Base-by-base conservation (phyloP, 2,113 vertebrate genomes). In the Mirza zaza region DNA sequence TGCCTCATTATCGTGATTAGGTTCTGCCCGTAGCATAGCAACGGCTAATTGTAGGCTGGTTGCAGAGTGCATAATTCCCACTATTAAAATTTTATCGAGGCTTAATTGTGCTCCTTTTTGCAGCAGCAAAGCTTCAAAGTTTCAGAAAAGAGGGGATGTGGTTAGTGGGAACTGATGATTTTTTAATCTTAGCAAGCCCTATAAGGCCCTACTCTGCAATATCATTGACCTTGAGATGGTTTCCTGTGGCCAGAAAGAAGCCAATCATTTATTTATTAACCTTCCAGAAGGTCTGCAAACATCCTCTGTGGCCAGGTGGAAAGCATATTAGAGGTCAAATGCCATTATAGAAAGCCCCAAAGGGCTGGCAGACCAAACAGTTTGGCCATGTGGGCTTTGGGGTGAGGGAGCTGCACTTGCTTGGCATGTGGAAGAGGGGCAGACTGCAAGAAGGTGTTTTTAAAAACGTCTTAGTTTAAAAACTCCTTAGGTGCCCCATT, bases 11-110 rank as follows among this genome's bases (percentile, higher is more conserved):
- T 83, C 57, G 42, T 93, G 94, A 97, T 98, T 98, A 95, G 65
- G 20, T 93, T 97, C 95, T 14, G 98, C 96, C 97, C 3, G 98
- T 98, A 98, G 96, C 95, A 13, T 98, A 98, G 98, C 98, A 97
- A 97, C 98, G 3, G 97, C 98, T 98, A 97, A 98, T 98, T 96
- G 87, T 71, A 84, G 97, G 98, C 80, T 96, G 98, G 98, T 95
- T 97, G 98, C 97, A 84, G 63, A 96, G 97, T 15, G 94, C 98
- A 97, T 95, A 95, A 98, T 98, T 98, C 98, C 97, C 2, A 1
- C 95, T 95, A 98, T 98, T 95, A 96, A 98, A 90, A 82, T 96
- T 97, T 97, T 95, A 98, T 98, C 83, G 92, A 97, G 97, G 89
- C 90, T 34, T 96, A 97, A 97, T 95, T 96, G 65, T 68, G 5